These are phyloP conservation scores for Cataglyphis rosenhaueri DNA, from an alignment of 2,888 invertebrate genomes.

Conservation along the genomic window DNA sequence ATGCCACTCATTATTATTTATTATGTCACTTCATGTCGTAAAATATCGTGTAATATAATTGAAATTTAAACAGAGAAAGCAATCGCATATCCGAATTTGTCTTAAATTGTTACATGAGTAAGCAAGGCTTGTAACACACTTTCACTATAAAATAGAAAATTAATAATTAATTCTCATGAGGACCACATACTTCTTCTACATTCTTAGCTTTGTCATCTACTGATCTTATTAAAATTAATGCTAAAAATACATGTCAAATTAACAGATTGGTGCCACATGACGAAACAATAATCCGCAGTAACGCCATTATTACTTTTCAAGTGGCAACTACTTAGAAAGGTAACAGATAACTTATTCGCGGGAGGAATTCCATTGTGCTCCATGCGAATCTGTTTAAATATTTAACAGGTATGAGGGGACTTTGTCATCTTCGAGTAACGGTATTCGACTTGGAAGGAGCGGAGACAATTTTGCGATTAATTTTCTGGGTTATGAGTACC, in stretches of 20 bases:
- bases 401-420: conserved; percentile 79
- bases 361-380: conserved; percentile 78
- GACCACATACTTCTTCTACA: not conserved
- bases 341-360: conserved; percentile 71
- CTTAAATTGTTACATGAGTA: conserved; percentile 1
- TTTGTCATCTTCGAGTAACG: conserved; percentile 76
- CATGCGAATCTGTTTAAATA: conserved; percentile 82
- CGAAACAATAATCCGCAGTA: conserved; percentile 16
- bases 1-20: not conserved
- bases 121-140: not conserved
- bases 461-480: conserved; percentile 69
- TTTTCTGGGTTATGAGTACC: conserved; percentile 68
- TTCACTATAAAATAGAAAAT: not conserved
- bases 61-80: not conserved
- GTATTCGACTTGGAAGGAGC: conserved; percentile 57
- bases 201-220: not conserved
- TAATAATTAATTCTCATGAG: not conserved
- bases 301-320: conserved; percentile 48
- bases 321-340: conserved; percentile 59
- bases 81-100: not conserved
- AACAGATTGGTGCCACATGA: conserved; percentile 8
- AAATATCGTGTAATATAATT: not conserved
- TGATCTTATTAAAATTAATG: not conserved
- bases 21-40: not conserved
- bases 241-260: not conserved